Base-by-base conservation (phyloP, 2,888 invertebrate genomes). In the Ganaspis brasiliensis region DNA sequence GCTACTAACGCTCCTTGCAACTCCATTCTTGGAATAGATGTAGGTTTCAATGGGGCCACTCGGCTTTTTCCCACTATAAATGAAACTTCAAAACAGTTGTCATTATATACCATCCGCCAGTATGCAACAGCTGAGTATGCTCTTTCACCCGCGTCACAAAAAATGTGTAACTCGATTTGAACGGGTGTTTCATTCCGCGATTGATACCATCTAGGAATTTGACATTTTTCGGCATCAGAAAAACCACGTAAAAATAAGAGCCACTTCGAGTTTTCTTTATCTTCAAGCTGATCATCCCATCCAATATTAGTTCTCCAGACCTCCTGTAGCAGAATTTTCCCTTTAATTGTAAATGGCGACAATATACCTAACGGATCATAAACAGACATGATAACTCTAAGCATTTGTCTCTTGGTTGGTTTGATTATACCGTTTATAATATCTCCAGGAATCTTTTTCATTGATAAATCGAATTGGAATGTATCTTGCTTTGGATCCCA, bases 301-400 rank as follows among this genome's bases (percentile, higher is more conserved):
- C 21, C 75, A 8, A 83, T 80, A 0, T 77, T 79, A 55, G 78
- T 78, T 16, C 75, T 75, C 85, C 84, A 87, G n/a, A 87, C 82
- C 6, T 85, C 77, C 59, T 87, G 85, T 19, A 88, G 76, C 2
- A 88, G n/a, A 0, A 86, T 80, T 78, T 84, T 82, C 4, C 81
- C 74, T 14, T 79, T 57, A 0, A 87, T 73, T 0, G 82, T 75
- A 4, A 84, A 82, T 1, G 85, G 83, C 0, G 77, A 73, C 0
- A 88, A 74, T 0, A 87, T 73, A 4, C 87, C 88, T 0, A 87
- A 56, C 0, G 88, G 88, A 56, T 90, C 88, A 71, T 84, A 90
- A 0, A 88, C 61, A 0, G 84, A 87, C 88, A 84, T 87, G 4
- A 84, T 79, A 0, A 80, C 71, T 2, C 82, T 74, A 9, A 85